These are phyloP conservation scores for Neodiprion virginianus DNA, from an alignment of 1,140 invertebrate species.

Conservation along the genomic window DNA sequence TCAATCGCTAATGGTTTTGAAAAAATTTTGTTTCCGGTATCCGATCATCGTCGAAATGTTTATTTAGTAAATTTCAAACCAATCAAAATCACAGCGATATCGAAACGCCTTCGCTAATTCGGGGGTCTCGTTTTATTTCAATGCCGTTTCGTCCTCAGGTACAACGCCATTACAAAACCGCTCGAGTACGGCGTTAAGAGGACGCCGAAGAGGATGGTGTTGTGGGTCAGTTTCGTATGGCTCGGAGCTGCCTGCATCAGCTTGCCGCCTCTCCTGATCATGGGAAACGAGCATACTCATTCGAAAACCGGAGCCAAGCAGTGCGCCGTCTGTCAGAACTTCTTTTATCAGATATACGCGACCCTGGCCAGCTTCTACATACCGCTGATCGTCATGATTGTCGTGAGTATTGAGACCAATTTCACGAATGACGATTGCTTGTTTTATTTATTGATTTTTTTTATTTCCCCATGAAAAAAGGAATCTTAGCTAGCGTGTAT, in stretches of 20 bases:
- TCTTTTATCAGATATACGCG: slow-evolving; percentile 89
- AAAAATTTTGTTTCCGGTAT: too few relatives aligned
- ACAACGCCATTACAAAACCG: slow-evolving; percentile 91
- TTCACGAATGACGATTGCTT: too few relatives aligned
- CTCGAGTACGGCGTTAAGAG: slow-evolving; percentile 88
- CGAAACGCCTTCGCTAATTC: too few relatives aligned
- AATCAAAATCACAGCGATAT: too few relatives aligned
- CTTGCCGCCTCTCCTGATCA: slow-evolving; percentile 84
- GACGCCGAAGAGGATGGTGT: slow-evolving; percentile 82
- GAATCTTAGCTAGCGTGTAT: too few relatives aligned
- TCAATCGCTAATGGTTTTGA: too few relatives aligned
- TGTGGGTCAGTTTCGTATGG: slow-evolving; percentile 90
- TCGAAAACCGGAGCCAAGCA: slow-evolving; percentile 64
- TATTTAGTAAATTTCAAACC: too few relatives aligned
- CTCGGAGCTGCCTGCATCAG: slow-evolving; percentile 87
- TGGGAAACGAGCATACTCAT: slow-evolving; percentile 81
- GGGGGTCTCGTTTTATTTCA: neutral
- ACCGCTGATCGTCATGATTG: slow-evolving; percentile 87
- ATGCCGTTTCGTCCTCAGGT: slow-evolving; percentile 59
- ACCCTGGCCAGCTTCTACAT: slow-evolving; percentile 91
- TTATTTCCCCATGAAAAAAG: too few relatives aligned
- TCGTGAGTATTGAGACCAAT: slow-evolving; percentile 57
- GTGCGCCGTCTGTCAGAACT: slow-evolving; percentile 86
- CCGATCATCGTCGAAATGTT: too few relatives aligned
- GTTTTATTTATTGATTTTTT: too few relatives aligned